Evolutionary conservation across 37 sponge, comb jelly and placozoan genomes (phyloP), one percentile per base, ranked within the genome.

Genomic region (Tethya wilhelma): DNA sequence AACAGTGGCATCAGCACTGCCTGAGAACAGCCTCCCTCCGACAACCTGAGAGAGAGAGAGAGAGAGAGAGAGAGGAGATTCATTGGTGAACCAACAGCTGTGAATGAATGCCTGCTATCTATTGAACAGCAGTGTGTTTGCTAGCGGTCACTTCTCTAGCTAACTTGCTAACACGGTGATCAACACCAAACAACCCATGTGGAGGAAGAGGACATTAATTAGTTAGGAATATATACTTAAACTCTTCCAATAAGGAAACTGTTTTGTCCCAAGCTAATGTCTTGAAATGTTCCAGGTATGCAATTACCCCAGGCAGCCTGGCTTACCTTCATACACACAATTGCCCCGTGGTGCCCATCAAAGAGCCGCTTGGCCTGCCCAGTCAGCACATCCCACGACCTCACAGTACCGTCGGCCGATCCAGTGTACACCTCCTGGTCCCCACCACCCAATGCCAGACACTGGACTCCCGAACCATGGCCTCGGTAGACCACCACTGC

Each of bases 311-410:
- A 26, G 22, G 20, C 36, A 33, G 22, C 19, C 43, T 23, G 2
- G 29, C 67, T 2, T 14, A 79, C 87, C 87, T 87, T 38, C 11
- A 87, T 66, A 38, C 87, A 87, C 36, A 71, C 55, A 19, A 87
- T 44, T 0, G 87, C 57, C 20, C 75, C 80, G n/a, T 75, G 69
- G 74, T 87, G 87, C 0, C 87, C 87, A 40, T 87, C 82, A 66
- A 74, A 87, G 42, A 87, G 58, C 25, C 71, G 53, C 30, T 80
- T 40, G 7, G 67, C 41, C 44, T 87, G 87, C 4, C 87, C 81
- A n/a, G 87, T 87, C 37, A 80, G 75, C 0, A 87, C 53, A 45
- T 87, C 82, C 87, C 87, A 87, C 1, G 87, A 87, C 34, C 87
- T 41, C 14, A 71, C 81, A 19, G 87, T 87, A 1, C 81, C 87